Evolutionary conservation across 1,140 invertebrate species (phyloP), one percentile per base, ranked within the genome.

Genomic region (Trichogramma pretiosum): DNA sequence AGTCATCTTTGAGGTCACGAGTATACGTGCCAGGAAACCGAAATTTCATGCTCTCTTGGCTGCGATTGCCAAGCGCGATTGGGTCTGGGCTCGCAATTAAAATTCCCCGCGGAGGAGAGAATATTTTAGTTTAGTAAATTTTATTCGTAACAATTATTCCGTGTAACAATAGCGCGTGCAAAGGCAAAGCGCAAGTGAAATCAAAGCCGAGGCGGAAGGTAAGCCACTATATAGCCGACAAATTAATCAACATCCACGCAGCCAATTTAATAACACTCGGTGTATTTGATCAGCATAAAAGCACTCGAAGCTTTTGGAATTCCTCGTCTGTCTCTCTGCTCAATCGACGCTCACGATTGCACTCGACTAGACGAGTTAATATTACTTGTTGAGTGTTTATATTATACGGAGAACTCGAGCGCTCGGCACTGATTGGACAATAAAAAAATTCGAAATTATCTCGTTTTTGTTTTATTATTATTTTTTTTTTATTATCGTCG

Each of bases 181-280:
- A 9, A 5, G n/a, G 16, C 14, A 13, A 19, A 11, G 49, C 30
- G 34, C 3, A 3, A 17, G 22, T 7, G 36, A 17, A 11, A n/a
- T 35, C 7, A 32, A 40, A 37, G 22, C 13, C 26, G 43, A 38
- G 21, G 11, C 23, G 24, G 11, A 43, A 44, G 0, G 17, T n/a
- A 23, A 24, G 13, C 14, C 34, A 13, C 3, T 9, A 14, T 13
- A 32, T 61, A 55, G 46, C 52, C 33, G 53, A 47, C 49, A 60
- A 60, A 62, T 60, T 60, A 62, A 61, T 58, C 61, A 53, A 55
- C 58, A 60, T 60, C 56, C 55, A 58, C 61, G 58, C 58, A 48
- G 52, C 51, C 60, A 58, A 57, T 62, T 54, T 50, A 42, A 47
- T 55, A 59, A 44, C 35, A 42, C 11, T 28, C 35, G 41, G 52